These are phyloP conservation scores for Cyrtodaria siliqua DNA, from an alignment of 2,888 invertebrate species.

Conservation along the genomic window DNA sequence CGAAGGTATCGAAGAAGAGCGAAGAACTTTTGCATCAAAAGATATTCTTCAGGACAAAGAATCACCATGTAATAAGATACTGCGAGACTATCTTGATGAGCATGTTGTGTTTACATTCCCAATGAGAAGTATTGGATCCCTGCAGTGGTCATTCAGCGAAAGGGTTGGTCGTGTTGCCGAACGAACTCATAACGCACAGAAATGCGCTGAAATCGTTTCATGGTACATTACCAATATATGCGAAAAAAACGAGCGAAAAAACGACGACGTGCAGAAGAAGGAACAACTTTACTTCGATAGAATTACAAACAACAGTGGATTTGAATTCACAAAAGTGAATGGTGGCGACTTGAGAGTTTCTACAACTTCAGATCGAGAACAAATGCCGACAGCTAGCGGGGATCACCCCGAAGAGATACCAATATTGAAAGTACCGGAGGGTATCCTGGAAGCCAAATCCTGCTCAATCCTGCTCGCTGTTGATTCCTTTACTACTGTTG, in stretches of 20 bases:
- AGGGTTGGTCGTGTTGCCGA: background rate
- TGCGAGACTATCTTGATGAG: background rate
- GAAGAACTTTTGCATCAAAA: background rate
- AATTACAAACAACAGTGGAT: constrained; percentile 12
- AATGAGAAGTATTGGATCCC: constrained; percentile 36
- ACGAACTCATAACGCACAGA: constrained; percentile 5
- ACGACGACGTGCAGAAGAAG: background rate
- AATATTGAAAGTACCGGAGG: constrained; percentile 43
- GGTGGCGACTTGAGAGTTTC: background rate
- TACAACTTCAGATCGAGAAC: background rate
- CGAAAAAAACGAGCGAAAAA: background rate
- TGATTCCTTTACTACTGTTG: constrained; percentile 30
- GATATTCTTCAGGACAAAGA: background rate
- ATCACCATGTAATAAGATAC: constrained; percentile 4
- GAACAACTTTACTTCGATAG: background rate
- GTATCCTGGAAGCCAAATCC: constrained; percentile 46
- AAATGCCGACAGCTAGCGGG: background rate
- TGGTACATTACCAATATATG: constrained; percentile 11
- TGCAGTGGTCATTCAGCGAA: constrained; percentile 45
- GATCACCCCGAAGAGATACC: background rate
- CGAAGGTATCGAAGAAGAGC: background rate
- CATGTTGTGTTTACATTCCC: constrained; percentile 34
- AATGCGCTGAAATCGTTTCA: constrained; percentile 39
- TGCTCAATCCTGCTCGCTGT: constrained; percentile 37
- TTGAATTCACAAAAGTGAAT: background rate